phyloP scores from a whole-genome alignment of 2,888 invertebrate species.

The Ormyrus nitidulus region DNA sequence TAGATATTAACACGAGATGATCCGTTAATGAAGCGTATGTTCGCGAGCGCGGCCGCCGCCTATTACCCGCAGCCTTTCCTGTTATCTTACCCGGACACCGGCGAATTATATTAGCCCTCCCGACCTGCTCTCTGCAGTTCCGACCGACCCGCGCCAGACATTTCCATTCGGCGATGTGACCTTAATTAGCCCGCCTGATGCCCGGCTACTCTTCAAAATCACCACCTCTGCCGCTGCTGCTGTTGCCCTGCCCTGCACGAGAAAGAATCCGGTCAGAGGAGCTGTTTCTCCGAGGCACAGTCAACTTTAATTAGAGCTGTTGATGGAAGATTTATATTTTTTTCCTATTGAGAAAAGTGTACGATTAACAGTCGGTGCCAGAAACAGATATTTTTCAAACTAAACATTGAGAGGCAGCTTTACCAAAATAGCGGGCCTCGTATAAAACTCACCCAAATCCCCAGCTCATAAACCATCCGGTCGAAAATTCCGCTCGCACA shows the following conservation, averaged over 20 bases:
- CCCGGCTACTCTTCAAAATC: not conserved
- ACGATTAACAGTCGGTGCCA: too few species aligned
- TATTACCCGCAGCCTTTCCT: constrained; percentile 74
- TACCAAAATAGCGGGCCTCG: too few species aligned
- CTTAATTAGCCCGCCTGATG: constrained; percentile 53
- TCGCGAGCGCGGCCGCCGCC: constrained; percentile 67
- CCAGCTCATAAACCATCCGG: not conserved
- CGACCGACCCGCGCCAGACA: constrained; percentile 58
- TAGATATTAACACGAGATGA: constrained; percentile 76
- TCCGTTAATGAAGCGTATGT: constrained; percentile 76
- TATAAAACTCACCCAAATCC: not conserved
- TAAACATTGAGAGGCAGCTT: too few species aligned
- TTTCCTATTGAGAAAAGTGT: too few species aligned
- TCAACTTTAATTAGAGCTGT: too few species aligned
- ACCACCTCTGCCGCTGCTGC: too few species aligned
- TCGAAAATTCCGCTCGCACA: not conserved
- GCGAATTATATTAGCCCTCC: constrained; percentile 69
- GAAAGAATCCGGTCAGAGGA: too few species aligned
- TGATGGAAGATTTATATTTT: too few species aligned
- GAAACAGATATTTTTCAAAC: too few species aligned
- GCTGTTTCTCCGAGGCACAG: too few species aligned
- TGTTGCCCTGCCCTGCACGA: too few species aligned
- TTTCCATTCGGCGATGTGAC: constrained; percentile 60
- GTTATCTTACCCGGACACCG: constrained; percentile 74
- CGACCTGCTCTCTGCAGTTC: not conserved